Conservation (phyloP, 2,113 vertebrate genomes). For the Indicator indicator region DNA sequence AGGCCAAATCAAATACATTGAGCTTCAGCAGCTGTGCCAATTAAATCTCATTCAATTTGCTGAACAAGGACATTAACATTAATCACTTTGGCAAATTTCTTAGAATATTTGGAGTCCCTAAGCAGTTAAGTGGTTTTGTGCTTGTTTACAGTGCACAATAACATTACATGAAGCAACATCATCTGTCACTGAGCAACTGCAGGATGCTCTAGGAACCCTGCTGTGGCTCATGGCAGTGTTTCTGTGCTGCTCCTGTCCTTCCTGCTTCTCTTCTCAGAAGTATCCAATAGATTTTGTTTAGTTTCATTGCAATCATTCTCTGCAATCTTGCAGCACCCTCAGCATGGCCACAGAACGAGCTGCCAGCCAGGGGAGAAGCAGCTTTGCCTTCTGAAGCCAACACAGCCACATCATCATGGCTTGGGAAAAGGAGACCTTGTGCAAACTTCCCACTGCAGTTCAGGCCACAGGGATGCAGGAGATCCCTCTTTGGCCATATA, state of each 20-base stretch:
- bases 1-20: constrained; percentile 23
- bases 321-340: neutral
- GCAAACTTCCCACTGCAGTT: neutral
- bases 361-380: neutral
- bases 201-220: neutral
- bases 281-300: neutral
- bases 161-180: neutral
- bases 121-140: constrained; percentile 3
- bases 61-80: constrained; percentile 13
- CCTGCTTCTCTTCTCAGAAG: neutral
- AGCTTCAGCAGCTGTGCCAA: constrained; percentile 44
- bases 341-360: neutral
- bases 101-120: neutral
- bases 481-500: neutral
- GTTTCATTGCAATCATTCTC: neutral
- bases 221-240: neutral
- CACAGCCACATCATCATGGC: neutral
- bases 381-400: neutral
- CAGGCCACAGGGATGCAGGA: neutral
- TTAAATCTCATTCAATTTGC: constrained; percentile 45
- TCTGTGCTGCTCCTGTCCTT: neutral
- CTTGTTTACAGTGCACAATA: constrained; percentile 23
- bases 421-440: neutral
- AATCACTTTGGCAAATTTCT: constrained; percentile 49
- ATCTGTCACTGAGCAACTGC: neutral